phyloP scores from a whole-genome alignment of 2,113 vertebrate genomes.

The Thomomys bottae region DNA sequence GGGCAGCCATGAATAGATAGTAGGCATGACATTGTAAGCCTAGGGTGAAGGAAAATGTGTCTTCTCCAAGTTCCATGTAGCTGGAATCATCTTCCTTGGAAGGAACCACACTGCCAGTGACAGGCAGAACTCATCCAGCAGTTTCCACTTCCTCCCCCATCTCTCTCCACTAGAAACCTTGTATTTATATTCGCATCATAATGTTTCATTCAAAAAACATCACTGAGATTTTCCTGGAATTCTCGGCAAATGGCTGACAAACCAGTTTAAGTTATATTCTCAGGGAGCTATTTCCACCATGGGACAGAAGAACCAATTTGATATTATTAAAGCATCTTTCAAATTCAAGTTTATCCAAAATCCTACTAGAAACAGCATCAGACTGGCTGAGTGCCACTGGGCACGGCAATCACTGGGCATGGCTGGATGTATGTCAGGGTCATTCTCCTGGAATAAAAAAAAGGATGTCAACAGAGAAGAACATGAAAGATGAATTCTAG shows the following conservation, averaged over 20 bases:
- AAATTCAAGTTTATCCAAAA: not conserved
- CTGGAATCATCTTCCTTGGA: too few species aligned
- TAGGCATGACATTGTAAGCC: not conserved
- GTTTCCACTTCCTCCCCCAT: slow-evolving; percentile 53
- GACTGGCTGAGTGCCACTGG: not conserved
- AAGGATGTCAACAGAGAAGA: not conserved
- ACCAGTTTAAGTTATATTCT: slow-evolving; percentile 15
- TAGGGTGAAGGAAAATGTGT: slow-evolving; percentile 5
- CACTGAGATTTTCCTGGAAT: slow-evolving; percentile 62
- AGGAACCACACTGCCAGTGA: slow-evolving; percentile 39
- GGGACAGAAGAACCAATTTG: slow-evolving; percentile 28
- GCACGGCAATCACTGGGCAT: not conserved
- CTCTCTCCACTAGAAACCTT: slow-evolving; percentile 54
- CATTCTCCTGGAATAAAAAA: not conserved
- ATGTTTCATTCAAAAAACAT: slow-evolving; percentile 66
- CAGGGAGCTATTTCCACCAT: slow-evolving; percentile 25
- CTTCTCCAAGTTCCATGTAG: slow-evolving; percentile 21
- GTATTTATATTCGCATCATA: slow-evolving; percentile 58
- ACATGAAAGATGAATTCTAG: not conserved
- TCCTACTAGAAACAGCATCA: slow-evolving; percentile 5
- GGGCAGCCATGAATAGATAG: not conserved
- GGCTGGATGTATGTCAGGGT: not conserved
- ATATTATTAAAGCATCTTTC: slow-evolving; percentile 34
- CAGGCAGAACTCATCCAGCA: slow-evolving; percentile 53
- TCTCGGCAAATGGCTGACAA: slow-evolving; percentile 46